phyloP scores from a whole-genome alignment of 2,113 vertebrate species.

The Elanoides forficatus region DNA sequence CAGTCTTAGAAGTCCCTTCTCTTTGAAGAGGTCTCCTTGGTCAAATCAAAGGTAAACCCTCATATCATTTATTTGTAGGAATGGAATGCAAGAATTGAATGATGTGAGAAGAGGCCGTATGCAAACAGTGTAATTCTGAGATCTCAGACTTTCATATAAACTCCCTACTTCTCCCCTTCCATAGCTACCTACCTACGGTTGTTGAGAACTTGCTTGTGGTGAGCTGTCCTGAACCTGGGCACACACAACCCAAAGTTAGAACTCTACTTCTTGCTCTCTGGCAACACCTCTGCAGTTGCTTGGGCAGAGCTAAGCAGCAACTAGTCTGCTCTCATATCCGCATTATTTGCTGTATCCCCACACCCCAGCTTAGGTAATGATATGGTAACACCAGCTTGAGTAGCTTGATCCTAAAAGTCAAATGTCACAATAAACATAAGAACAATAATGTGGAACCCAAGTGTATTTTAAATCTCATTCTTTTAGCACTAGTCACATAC shows the following conservation, averaged over 20 bases:
- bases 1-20: neutral
- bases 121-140: neutral
- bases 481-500: neutral
- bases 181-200: neutral
- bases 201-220: neutral
- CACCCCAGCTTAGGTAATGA: neutral
- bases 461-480: neutral
- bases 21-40: neutral
- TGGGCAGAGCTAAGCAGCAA: neutral
- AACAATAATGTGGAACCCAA: neutral
- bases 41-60: neutral
- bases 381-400: neutral
- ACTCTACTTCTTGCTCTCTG: neutral
- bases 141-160: neutral
- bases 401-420: neutral
- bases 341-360: neutral
- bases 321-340: neutral
- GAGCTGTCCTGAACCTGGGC: neutral
- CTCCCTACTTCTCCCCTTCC: neutral
- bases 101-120: neutral
- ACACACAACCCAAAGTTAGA: neutral
- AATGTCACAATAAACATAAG: neutral
- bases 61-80: neutral
- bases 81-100: accelerated
- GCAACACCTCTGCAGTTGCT: neutral